phyloP scores from a whole-genome alignment of 1,140 invertebrate species.

The Ladona fulva region DNA sequence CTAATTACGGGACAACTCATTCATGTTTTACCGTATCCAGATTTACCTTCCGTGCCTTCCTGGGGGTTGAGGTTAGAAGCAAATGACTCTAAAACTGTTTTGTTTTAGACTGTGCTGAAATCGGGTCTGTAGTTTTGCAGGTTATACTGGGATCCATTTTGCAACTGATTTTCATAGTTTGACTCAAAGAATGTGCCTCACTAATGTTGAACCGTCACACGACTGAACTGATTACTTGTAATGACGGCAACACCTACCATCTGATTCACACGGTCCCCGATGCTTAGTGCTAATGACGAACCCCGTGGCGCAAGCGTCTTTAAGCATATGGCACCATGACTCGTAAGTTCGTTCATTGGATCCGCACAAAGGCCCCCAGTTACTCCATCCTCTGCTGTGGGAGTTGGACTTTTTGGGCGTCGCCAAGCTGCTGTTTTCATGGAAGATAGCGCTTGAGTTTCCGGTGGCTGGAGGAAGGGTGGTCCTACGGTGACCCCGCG shows the following conservation, averaged over 20 bases:
- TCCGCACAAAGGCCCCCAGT: slow-evolving; percentile 55
- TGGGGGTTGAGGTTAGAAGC: too few species aligned
- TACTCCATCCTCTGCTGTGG: not conserved
- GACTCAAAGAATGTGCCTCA: too few species aligned
- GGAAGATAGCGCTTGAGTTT: slow-evolving; percentile 29
- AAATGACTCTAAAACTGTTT: too few species aligned
- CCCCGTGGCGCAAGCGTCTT: slow-evolving; percentile 71
- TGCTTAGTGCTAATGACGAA: slow-evolving; percentile 66
- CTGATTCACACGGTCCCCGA: slow-evolving; percentile 49
- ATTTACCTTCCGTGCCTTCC: too few species aligned
- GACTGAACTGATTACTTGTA: too few species aligned
- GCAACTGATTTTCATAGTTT: too few species aligned
- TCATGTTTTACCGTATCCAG: too few species aligned
- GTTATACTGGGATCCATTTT: too few species aligned
- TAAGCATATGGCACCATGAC: slow-evolving; percentile 80
- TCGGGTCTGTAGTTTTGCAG: too few species aligned
- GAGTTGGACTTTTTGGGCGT: slow-evolving; percentile 27
- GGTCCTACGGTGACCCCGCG: slow-evolving; percentile 27
- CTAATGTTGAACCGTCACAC: too few species aligned
- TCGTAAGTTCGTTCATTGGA: slow-evolving; percentile 73
- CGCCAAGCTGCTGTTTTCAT: slow-evolving; percentile 27
- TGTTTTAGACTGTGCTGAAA: too few species aligned
- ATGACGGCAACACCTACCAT: not conserved
- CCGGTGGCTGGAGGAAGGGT: slow-evolving; percentile 28
- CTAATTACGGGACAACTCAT: too few species aligned